Base-by-base conservation (phyloP, 64 coral and sea anemone genomes). In the Platygyra sinensis region DNA sequence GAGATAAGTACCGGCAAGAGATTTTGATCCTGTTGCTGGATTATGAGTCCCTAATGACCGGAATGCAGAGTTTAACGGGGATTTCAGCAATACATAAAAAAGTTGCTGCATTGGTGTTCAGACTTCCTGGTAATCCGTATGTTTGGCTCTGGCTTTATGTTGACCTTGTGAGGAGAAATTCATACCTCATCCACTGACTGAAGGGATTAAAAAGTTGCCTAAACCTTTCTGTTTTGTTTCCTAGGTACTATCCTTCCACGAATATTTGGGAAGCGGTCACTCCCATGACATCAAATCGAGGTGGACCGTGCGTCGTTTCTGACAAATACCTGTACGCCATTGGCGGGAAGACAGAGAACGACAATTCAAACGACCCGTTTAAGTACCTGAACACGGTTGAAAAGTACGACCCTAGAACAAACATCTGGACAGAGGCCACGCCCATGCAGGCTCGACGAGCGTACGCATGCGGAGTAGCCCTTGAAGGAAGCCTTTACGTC, bases 321-420 rank as follows among this genome's bases (percentile, higher is more conserved):
- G 67, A 65, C 20, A 91, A 71, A 63, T 93, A 71, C 59, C 91
- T 97, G 15, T 97, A 97, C 88, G 92, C 91, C 22, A 88, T 94
- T 91, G 95, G 95, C 31, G 95, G 95, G 36, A 97, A 97, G 90
- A 97, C 95, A 51, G 95, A 97, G 79, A 80, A 90, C 22, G 65
- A 87, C 12, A 93, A 86, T 14, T 88, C 93, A 18, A 80, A 87
- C 31, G 95, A 97, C 14, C 77, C 90, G 13, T 93, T 89, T 8
- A 59, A 87, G 32, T 97, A 97, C 60, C 82, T 97, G 13, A 97
- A 83, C 32, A 94, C 91, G n/a, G 95, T 91, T 55, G 95, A 97
- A 67, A 73, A 87, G 13, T 94, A 88, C 85, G 74, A 97, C 20
- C 82, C 89, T 32, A 88, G 88, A 42, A 85, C 74, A 12, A 94